Evolutionary conservation across 2,797 vertebrate genomes (phyloP), one percentile per base, ranked within the genome.

Genomic region (Halcyon smyrnensis): DNA sequence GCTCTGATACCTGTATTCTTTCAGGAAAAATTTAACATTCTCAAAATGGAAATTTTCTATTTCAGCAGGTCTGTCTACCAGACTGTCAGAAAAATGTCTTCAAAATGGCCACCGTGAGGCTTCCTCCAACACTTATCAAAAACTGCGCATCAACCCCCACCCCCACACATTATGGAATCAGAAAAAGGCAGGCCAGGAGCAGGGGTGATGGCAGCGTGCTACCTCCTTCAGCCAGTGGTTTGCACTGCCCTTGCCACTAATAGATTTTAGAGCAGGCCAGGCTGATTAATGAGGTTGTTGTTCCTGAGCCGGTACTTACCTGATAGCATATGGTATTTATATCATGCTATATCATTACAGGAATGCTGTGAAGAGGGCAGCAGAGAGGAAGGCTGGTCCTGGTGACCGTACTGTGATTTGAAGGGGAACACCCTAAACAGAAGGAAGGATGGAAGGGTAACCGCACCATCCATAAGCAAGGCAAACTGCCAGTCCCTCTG

Each of bases 191-290:
- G 76, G 48, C 63, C 68, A 70, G 36, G 28, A 81, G 13, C 24
- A 39, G 7, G 2, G 21, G 10, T 25, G 11, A 3, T 30, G 30
- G 4, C 1, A 0, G 7, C 0, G 0, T 19, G 11, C 27, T 41
- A 8, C 8, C 28, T 81, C 8, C 32, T 84, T 65, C 53, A 84
- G 12, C 9, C 39, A 37, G 28, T 9, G 17, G 1, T 37, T 83
- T 74, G 46, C 17, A 14, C n/a, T 83, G 43, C 14, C 43, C 25
- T 64, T 60, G 32, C 16, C 41, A 39, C 43, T 43, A 41, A 27
- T 1, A 80, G 32, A 28, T 64, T 78, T 80, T 30, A 57, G 69
- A 84, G 39, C 7, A 51, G 64, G 7, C 30, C 60, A 74, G 34
- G 6, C 11, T 65, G 37, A 17, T 78, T 41, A 71, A 65, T 0